Percentiles rank a stretch among this genome's conserved stretches.
Conservation (phyloP, 2,888 invertebrate species). For the Drosophila histrio region DNA sequence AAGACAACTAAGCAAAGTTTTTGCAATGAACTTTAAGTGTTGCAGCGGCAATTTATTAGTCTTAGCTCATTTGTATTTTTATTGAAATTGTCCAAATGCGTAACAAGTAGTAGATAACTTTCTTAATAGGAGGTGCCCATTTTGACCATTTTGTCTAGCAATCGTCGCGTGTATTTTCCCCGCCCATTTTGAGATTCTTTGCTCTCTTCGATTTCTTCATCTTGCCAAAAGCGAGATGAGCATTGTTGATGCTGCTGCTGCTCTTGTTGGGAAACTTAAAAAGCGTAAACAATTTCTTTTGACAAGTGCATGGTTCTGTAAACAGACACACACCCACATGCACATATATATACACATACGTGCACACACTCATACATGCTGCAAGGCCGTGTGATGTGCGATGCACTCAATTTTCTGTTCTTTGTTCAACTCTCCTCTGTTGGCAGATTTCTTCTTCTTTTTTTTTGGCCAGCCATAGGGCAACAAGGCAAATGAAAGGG, state of each 20-base stretch:
- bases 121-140: conserved; percentile 13
- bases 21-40: not conserved
- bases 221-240: conserved; percentile 13
- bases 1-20: not conserved
- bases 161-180: not conserved
- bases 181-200: conserved; percentile 2
- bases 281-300: conserved; percentile 66
- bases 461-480: not conserved
- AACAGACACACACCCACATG: conserved; percentile 7
- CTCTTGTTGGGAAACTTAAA: conserved; percentile 41
- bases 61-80: conserved; percentile 33
- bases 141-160: conserved; percentile 11
- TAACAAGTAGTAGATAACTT: conserved; percentile 26
- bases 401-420: conserved; percentile 33
- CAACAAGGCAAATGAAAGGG: too few relatives aligned
- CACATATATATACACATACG: not conserved
- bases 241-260: conserved; percentile 19
- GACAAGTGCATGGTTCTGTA: conserved; percentile 36
- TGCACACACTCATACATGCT: not conserved
- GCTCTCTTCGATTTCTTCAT: not conserved
- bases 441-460: conserved; percentile 6
- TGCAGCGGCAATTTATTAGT: conserved; percentile 17
- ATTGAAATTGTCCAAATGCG: conserved; percentile 30
- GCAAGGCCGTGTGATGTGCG: conserved; percentile 11
- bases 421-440: not conserved